Percentiles rank a stretch among this genome's conserved stretches.
Evolutionary conservation across 2,113 vertebrate species (phyloP).

Genomic region (Caracal caracal): DNA sequence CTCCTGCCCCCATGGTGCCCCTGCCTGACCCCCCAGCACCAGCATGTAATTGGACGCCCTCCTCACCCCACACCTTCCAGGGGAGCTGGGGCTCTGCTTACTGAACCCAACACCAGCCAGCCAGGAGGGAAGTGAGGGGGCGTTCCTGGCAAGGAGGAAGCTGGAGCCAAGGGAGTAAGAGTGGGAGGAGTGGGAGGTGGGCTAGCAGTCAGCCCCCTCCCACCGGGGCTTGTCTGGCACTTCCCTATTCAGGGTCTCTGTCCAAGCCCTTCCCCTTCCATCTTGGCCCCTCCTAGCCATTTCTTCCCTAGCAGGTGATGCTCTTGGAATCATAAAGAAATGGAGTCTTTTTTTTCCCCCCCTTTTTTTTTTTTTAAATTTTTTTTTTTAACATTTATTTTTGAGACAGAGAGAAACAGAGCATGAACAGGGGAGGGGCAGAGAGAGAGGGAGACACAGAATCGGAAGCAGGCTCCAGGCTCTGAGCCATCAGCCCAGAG

Average conservation of each 20-base stretch:
- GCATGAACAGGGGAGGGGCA: too few species aligned
- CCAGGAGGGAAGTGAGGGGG: background rate
- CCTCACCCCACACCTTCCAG: slow-evolving; percentile 27
- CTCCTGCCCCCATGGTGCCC: background rate
- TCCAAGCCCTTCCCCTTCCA: background rate
- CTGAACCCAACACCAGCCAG: slow-evolving; percentile 11
- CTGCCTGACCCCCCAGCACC: background rate
- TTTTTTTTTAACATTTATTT: too few species aligned
- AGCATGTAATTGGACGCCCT: slow-evolving; percentile 7
- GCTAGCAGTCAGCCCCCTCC: background rate
- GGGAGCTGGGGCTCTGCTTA: slow-evolving; percentile 58
- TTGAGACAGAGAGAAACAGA: too few species aligned
- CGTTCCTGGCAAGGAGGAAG: background rate
- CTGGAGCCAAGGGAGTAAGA: background rate
- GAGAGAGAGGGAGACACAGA: too few species aligned
- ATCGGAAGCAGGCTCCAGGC: too few species aligned
- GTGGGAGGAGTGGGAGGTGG: background rate
- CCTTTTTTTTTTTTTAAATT: too few species aligned
- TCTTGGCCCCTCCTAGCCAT: background rate
- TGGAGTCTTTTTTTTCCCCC: background rate
- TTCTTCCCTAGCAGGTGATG: slow-evolving; percentile 14
- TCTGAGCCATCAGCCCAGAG: too few species aligned
- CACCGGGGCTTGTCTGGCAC: background rate
- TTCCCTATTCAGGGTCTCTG: background rate
- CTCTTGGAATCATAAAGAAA: slow-evolving; percentile 21